Conservation (phyloP, 2,113 vertebrate genomes). For the Ageneiosus marmoratus region DNA sequence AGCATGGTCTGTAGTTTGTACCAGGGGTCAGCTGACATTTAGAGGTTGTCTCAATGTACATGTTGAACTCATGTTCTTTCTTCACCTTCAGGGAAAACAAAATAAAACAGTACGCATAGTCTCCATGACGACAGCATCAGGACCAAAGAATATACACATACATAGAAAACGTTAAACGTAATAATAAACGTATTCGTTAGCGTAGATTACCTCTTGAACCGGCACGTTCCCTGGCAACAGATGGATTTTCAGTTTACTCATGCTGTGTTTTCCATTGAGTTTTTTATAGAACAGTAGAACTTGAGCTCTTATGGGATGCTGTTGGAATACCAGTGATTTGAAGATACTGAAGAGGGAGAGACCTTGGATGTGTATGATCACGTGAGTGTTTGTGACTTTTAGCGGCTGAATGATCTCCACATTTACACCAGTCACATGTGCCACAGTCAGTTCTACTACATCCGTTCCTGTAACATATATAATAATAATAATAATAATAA, state of each 20-base stretch:
- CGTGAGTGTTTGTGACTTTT: slow-evolving; percentile 38
- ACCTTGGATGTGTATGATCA: slow-evolving; percentile 10
- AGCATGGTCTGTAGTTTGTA: slow-evolving; percentile 8
- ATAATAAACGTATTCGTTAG: not conserved
- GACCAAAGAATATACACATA: not conserved
- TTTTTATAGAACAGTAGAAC: slow-evolving; percentile 37
- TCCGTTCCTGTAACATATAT: slow-evolving; percentile 20
- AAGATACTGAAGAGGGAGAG: slow-evolving; percentile 30
- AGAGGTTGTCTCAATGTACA: slow-evolving; percentile 14
- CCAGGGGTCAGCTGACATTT: not conserved
- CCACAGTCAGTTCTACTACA: slow-evolving; percentile 28
- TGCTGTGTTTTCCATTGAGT: not conserved
- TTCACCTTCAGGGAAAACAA: not conserved
- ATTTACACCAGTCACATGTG: slow-evolving; percentile 35
- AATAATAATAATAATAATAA: not conserved
- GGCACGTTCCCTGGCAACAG: slow-evolving; percentile 16
- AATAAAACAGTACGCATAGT: not conserved
- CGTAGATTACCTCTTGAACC: not conserved
- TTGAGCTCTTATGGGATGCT: slow-evolving; percentile 13
- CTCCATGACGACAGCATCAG: not conserved
- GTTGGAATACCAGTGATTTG: not conserved
- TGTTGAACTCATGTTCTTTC: not conserved
- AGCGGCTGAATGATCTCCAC: not conserved
- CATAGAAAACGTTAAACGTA: not conserved
- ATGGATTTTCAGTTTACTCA: slow-evolving; percentile 26